Base-by-base conservation (phyloP, 2,113 vertebrate species). In the Eleginops maclovinus region DNA sequence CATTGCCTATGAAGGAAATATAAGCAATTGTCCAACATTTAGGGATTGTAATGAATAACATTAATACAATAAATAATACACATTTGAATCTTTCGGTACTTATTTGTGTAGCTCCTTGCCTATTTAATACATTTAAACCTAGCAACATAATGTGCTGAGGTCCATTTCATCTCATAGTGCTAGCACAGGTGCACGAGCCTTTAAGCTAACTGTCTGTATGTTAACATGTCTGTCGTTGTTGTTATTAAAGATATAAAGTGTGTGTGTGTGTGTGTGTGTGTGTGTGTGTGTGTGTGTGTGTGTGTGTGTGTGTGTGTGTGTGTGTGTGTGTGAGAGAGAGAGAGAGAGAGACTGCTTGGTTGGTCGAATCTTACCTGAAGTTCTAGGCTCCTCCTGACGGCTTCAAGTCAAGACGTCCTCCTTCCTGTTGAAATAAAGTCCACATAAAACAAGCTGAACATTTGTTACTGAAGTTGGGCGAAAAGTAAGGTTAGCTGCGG, bases 361-460 rank as follows among this genome's bases (percentile, higher is more conserved):
- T n/a, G n/a, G 31, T 19, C 7, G 4, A n/a, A 15, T 15, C 67
- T 72, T 72, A 72, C 68, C 80, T 61, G n/a, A 11, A 14, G 67
- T 41, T 44, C 12, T 2, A 17, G 15, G 31, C 44, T 58, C 19
- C 22, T 9, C 15, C 55, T 15, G 15, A 8, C 4, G 3, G 2
- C 4, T 21, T 7, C 1, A 2, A 22, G 31, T 31, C 21, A 17
- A 44, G 6, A 55, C 3, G 2, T 14, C 15, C 22, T 63, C 21
- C 24, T 59, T 36, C 15, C 4, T 14, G 44, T 10, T 24, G 3
- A 56, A 43, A 67, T 0, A 21, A 36, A 12, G 21, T 43, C 9
- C 2, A 0, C 58, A 9, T 43, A 43, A 22, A 16, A n/a, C 13
- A 54, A 41, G 12, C 2, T 28, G 3, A 56, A 13, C 11, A 1